These are phyloP conservation scores for Sardinella longiceps DNA, from an alignment of 2,797 vertebrate species.

Conservation along the genomic window DNA sequence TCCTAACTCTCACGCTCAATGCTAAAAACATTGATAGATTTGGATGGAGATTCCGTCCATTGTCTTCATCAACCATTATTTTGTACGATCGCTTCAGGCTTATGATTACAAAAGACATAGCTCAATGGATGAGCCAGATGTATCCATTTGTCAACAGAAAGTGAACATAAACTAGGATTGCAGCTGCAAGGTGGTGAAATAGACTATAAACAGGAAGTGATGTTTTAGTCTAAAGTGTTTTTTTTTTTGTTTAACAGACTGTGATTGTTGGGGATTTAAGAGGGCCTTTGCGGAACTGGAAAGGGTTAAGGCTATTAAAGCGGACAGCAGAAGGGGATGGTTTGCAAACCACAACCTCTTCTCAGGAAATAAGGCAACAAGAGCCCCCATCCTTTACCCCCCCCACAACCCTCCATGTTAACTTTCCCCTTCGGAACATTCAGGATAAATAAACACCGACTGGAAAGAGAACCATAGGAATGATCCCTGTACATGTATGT, in stretches of 20 bases:
- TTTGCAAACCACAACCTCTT: slow-evolving; percentile 26
- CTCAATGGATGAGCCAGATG: no score
- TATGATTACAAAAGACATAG: no score
- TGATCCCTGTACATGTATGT: background rate
- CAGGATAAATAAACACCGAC: slow-evolving; percentile 46
- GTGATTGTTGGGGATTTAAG: background rate
- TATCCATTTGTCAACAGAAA: no score
- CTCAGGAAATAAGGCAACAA: slow-evolving; percentile 37
- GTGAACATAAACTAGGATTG: no score
- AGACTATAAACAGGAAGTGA: background rate
- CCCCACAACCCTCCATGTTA: background rate
- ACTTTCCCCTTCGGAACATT: slow-evolving; percentile 26
- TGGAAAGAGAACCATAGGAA: slow-evolving; percentile 24
- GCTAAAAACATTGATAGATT: no score
- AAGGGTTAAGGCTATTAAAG: slow-evolving; percentile 22
- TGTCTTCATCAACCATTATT: no score
- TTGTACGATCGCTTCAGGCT: no score
- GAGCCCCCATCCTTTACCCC: background rate
- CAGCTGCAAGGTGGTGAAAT: background rate
- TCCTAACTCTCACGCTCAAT: background rate
- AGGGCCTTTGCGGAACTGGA: background rate
- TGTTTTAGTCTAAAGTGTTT: background rate
- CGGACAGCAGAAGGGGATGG: slow-evolving; percentile 5
- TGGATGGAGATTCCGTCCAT: no score
- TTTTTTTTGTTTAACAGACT: background rate